A percentile compares a stretch with the other conserved stretches of the same genome.
phyloP scores from a whole-genome alignment of 2,888 invertebrate species.

The Mystacides longicornis region DNA sequence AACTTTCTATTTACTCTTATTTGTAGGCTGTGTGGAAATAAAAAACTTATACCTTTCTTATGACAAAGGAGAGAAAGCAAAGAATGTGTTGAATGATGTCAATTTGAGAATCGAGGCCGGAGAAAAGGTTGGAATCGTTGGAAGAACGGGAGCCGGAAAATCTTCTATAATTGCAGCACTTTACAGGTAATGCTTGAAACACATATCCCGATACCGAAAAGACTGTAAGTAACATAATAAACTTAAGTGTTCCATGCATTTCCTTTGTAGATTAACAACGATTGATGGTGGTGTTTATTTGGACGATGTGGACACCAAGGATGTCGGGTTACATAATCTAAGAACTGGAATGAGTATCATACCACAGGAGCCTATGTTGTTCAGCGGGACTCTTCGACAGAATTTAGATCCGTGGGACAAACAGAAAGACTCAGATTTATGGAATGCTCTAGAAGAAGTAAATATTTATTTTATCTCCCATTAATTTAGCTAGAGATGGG shows the following conservation, averaged over 20 bases:
- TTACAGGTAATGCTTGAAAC: constrained; percentile 48
- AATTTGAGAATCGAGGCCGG: constrained; percentile 48
- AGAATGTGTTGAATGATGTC: constrained; percentile 49
- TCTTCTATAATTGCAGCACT: constrained; percentile 68
- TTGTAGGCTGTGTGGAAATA: constrained; percentile 20
- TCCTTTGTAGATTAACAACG: constrained; percentile 40
- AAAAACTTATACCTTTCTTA: constrained; percentile 19
- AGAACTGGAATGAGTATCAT: constrained; percentile 39
- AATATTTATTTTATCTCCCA: not conserved
- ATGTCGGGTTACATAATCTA: constrained; percentile 49
- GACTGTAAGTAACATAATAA: not conserved
- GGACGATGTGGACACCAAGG: constrained; percentile 38
- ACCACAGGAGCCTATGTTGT: constrained; percentile 66
- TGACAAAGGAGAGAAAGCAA: constrained; percentile 19
- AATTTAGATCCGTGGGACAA: constrained; percentile 70
- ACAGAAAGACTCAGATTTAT: constrained; percentile 57
- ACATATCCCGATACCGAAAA: not conserved
- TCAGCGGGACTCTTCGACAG: constrained; percentile 67
- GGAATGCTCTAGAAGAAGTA: constrained; percentile 65
- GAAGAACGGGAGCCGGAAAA: constrained; percentile 79
- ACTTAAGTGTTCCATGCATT: not conserved
- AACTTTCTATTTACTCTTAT: too few species aligned
- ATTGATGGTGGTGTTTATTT: constrained; percentile 41
- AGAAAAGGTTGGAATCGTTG: constrained; percentile 71
- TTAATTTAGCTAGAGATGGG: too few species aligned